These are phyloP conservation scores for Steatornis caripensis DNA, from an alignment of 2,113 vertebrate genomes.

Conservation along the genomic window DNA sequence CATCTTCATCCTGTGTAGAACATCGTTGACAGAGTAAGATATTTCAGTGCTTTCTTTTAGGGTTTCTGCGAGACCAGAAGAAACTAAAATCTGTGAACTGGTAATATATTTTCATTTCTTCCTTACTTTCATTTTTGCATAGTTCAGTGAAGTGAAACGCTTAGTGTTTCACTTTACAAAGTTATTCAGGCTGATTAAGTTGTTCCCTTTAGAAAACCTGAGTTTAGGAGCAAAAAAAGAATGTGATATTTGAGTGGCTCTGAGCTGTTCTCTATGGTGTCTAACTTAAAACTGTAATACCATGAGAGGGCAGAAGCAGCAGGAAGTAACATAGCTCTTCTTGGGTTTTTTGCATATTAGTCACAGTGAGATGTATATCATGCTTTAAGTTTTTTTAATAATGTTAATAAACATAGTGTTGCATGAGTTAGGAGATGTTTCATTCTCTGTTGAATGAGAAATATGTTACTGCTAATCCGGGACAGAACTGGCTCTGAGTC, in stretches of 20 bases:
- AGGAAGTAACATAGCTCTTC: neutral
- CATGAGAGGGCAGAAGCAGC: conserved; percentile 19
- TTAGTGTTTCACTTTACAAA: neutral
- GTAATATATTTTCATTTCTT: conserved; percentile 71
- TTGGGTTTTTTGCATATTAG: neutral
- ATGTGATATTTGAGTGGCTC: neutral
- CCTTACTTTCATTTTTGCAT: neutral
- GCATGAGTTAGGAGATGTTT: neutral
- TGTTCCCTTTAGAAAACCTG: neutral
- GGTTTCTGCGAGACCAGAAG: conserved; percentile 75
- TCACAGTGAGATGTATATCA: neutral
- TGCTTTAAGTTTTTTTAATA: neutral
- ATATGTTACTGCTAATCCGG: neutral
- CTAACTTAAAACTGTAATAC: neutral
- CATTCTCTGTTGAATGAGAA: neutral
- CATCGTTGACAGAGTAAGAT: neutral
- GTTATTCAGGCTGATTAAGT: neutral
- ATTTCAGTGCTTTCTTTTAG: conserved; percentile 65
- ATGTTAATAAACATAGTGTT: neutral
- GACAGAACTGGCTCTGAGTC: neutral
- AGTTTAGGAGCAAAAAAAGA: neutral
- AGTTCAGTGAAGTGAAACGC: neutral
- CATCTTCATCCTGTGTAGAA: neutral
- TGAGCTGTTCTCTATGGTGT: neutral
- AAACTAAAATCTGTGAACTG: conserved; percentile 82